These are phyloP conservation scores for Manis pentadactyla DNA, from an alignment of 2,797 vertebrate genomes.

Conservation along the genomic window DNA sequence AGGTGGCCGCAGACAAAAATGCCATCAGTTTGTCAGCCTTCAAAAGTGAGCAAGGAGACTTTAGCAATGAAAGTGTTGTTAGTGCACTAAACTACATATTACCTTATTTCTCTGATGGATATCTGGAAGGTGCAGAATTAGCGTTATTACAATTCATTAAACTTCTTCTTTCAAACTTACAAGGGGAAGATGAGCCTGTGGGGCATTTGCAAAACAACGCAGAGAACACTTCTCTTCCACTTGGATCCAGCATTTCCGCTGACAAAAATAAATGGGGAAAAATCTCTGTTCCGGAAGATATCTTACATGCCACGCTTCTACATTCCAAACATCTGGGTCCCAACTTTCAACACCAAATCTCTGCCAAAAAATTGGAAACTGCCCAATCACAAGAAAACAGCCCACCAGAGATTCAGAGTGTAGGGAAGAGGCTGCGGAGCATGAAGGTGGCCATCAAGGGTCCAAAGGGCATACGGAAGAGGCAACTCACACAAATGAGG, in stretches of 20 bases:
- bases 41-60: not conserved
- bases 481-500: not conserved
- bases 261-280: conserved; percentile 27
- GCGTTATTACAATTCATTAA: conserved; percentile 61
- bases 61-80: not conserved
- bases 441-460: not conserved
- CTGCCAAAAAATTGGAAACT: not conserved
- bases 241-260: not conserved
- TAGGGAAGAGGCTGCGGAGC: not conserved
- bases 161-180: not conserved
- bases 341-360: not conserved
- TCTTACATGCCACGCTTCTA: not conserved
- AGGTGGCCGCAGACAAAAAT: not conserved
- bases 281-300: conserved; percentile 59
- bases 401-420: not conserved
- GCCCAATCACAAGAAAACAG: not conserved
- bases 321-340: not conserved
- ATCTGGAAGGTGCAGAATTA: not conserved
- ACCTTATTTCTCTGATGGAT: conserved; percentile 34
- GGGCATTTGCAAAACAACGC: not conserved
- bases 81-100: not conserved
- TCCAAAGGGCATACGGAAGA: not conserved
- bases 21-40: not conserved
- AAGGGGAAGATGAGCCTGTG: not conserved
- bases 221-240: not conserved